Percentiles rank a stretch among this genome's conserved stretches.
Evolutionary conservation across 2,797 vertebrate genomes (phyloP).

Genomic region (Buphagus erythrorhynchus): DNA sequence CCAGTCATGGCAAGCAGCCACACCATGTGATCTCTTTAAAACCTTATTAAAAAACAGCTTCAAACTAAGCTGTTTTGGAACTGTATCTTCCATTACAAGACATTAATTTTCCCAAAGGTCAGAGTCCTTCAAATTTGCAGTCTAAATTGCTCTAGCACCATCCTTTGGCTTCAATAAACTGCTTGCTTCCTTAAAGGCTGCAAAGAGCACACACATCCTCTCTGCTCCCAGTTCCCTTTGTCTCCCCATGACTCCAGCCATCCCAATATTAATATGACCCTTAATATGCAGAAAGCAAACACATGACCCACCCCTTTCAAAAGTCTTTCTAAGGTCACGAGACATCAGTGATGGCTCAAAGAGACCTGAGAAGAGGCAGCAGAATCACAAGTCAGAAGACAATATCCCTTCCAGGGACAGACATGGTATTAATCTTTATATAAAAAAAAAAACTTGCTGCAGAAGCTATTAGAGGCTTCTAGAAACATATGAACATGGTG

Average conservation of each 20-base stretch:
- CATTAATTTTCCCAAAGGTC: slow-evolving; percentile 27
- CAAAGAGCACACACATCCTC: fast-evolving
- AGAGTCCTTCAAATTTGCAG: not conserved
- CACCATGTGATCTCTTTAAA: not conserved
- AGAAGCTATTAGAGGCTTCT: not conserved
- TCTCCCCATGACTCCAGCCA: not conserved
- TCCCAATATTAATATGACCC: not conserved
- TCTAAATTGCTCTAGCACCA: not conserved
- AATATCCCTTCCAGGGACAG: not conserved
- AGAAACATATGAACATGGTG: not conserved
- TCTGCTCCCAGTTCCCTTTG: not conserved
- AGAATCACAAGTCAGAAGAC: not conserved
- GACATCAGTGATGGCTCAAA: not conserved
- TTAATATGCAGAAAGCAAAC: not conserved
- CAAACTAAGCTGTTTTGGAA: slow-evolving; percentile 18
- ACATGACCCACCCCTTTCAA: not conserved
- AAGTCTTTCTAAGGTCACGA: not conserved
- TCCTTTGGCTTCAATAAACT: not conserved
- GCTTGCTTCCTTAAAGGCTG: not conserved
- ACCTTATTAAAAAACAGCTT: slow-evolving; percentile 6
- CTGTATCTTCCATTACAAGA: not conserved
- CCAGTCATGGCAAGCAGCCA: slow-evolving; percentile 14
- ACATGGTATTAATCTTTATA: not conserved
- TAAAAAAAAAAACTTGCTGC: not conserved
- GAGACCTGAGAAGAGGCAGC: not conserved